A percentile compares a stretch with the other conserved stretches of the same genome.
phyloP scores from a whole-genome alignment of 2,888 invertebrate genomes.

The Ptychoptera albimana region DNA sequence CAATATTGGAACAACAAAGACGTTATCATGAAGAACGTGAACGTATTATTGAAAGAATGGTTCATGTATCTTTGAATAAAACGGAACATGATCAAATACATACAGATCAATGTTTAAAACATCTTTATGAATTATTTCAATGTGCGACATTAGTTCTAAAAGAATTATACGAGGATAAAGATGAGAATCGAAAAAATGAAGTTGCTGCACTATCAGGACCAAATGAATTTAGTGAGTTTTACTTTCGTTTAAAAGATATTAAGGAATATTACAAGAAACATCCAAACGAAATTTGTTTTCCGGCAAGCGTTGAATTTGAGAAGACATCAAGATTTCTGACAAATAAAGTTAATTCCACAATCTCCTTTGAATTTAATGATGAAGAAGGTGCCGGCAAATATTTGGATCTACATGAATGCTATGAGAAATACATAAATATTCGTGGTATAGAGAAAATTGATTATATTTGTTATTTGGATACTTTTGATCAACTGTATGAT shows the following conservation, averaged over 20 bases:
- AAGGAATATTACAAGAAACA: conserved; percentile 85
- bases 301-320: conserved; percentile 91
- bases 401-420: conserved; percentile 83
- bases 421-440: conserved; percentile 80
- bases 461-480: conserved; percentile 76
- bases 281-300: conserved; percentile 80
- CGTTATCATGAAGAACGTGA: conserved; percentile 91
- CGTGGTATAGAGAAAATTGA: conserved; percentile 89
- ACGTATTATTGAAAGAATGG: conserved; percentile 79
- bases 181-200: conserved; percentile 78
- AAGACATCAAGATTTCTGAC: conserved; percentile 70
- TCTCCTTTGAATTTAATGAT: conserved; percentile 77
- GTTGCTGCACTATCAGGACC: conserved; percentile 79
- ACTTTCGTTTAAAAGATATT: conserved; percentile 70
- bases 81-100: conserved; percentile 76
- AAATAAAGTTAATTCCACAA: neutral
- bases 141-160: conserved; percentile 56
- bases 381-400: conserved; percentile 96
- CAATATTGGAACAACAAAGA: conserved; percentile 81
- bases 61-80: conserved; percentile 80
- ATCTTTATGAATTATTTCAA: conserved; percentile 44
- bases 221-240: conserved; percentile 92
- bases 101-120: conserved; percentile 76
- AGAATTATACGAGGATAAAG: conserved; percentile 88
- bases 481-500: conserved; percentile 82